Percentiles rank a stretch among this genome's conserved stretches.
Conservation (phyloP, 2,113 vertebrate genomes). For the Cranoglanis bouderius region DNA sequence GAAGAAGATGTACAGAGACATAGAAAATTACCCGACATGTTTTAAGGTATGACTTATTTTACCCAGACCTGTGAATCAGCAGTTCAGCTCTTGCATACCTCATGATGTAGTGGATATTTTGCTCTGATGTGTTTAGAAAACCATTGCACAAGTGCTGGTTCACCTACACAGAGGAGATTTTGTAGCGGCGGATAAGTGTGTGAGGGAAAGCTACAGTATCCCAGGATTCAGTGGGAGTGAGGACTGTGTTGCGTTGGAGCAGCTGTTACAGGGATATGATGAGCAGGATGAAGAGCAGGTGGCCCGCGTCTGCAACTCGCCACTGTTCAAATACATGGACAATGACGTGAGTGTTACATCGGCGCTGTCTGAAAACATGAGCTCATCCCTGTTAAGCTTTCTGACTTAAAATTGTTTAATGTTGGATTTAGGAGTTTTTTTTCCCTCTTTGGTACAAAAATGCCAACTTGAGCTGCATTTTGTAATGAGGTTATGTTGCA, state of each 20-base stretch:
- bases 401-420: not conserved
- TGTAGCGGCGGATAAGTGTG: slow-evolving; percentile 84
- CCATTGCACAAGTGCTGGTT: slow-evolving; percentile 86
- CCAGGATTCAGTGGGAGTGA: slow-evolving; percentile 87
- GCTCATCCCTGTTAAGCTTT: not conserved
- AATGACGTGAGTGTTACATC: slow-evolving; percentile 80
- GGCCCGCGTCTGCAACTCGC: slow-evolving; percentile 81
- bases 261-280: slow-evolving; percentile 83
- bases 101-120: not conserved
- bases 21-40: slow-evolving; percentile 87
- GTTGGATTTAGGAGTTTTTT: not conserved
- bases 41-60: slow-evolving; percentile 76
- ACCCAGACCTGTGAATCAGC: not conserved
- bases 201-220: slow-evolving; percentile 87
- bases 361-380: not conserved
- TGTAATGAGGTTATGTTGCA: not conserved
- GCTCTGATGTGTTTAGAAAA: slow-evolving; percentile 75
- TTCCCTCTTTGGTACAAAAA: not conserved
- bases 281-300: slow-evolving; percentile 86
- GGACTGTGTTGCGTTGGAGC: slow-evolving; percentile 82
- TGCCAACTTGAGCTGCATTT: not conserved
- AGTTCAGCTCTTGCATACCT: not conserved
- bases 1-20: slow-evolving; percentile 87
- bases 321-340: slow-evolving; percentile 89
- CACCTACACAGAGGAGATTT: slow-evolving; percentile 86